These are phyloP conservation scores for Melanostigma gelatinosum DNA, from an alignment of 2,113 vertebrate genomes.

Conservation along the genomic window DNA sequence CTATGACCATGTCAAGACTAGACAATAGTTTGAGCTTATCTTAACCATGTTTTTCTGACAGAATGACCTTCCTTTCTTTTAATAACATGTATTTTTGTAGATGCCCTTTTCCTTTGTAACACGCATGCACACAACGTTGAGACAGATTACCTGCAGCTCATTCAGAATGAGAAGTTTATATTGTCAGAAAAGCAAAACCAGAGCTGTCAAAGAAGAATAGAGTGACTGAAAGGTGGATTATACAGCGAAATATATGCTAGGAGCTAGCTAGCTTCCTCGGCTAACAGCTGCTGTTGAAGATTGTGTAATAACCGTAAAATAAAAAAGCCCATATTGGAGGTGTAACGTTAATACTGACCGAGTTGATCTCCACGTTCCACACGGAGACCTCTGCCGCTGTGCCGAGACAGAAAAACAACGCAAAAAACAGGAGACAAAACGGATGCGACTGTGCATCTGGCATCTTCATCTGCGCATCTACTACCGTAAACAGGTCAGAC, in stretches of 20 bases:
- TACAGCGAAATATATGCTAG: neutral
- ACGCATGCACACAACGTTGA: neutral
- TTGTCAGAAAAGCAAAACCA: neutral
- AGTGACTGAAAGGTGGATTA: neutral
- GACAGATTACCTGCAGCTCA: neutral
- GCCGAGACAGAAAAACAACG: constrained; percentile 27
- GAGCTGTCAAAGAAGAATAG: neutral
- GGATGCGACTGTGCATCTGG: constrained; percentile 38
- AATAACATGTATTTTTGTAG: neutral
- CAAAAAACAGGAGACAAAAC: constrained; percentile 52
- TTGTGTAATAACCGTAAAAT: neutral
- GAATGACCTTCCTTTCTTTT: neutral
- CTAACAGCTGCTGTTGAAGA: constrained; percentile 48
- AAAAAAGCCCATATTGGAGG: neutral
- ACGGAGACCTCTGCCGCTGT: constrained; percentile 76
- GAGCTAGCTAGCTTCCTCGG: constrained; percentile 44
- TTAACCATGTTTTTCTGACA: neutral
- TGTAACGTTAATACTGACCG: constrained; percentile 68
- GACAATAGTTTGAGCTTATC: too few relatives aligned
- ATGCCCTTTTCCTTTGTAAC: neutral
- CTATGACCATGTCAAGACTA: too few relatives aligned
- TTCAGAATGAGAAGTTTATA: accelerated
- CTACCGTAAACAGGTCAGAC: constrained; percentile 8
- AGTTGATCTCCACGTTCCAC: constrained; percentile 76
- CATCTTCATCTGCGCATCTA: constrained; percentile 47